Base-by-base conservation (phyloP, 2,888 invertebrate species). In the Melanostoma mellinum region DNA sequence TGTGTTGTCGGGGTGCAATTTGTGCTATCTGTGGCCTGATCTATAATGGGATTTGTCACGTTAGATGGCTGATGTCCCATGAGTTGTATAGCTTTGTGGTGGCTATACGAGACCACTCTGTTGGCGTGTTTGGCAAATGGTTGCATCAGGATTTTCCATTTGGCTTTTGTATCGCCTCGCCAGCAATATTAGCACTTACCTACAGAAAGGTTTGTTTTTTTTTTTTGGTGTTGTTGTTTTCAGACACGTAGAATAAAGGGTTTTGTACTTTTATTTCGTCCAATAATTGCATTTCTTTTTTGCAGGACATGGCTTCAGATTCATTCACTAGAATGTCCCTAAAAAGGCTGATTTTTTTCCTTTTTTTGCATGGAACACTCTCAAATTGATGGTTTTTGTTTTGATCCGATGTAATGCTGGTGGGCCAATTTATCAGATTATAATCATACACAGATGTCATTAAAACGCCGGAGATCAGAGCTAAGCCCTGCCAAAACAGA, bases 1-100 rank as follows among this genome's bases (percentile, higher is more conserved):
- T 20, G 72, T 61, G 76, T 60, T 48, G 71, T 61, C 71, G 56
- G 50, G 77, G 67, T 77, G 72, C 81, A 77, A 82, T 82, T 82
- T 85, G 89, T 88, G 88, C 88, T 89, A 88, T 88, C 87, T 88
- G 88, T 85, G 87, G 87, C 88, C 87, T 87, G 87, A 89, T 89
- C 88, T 89, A 87, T 89, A 90, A 90, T 89, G 88, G 90, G 88
- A 90, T 90, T 90, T 90, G 90, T 90, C 90, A 90, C 88, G 88
- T 90, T 85, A 86, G 85, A 75, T 81, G 77, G 65, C 81, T 76
- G 81, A 79, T 77, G 77, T 73, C 63, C 72, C 73, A 77, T 53
- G 73, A 82, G 77, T 55, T 77, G 77, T 74, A 69, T 75, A 69
- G 61, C 63, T 46, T 46, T 71, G 65, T 76, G 71, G 71, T 71